phyloP scores from a whole-genome alignment of 2,113 vertebrate species.

The Stigmatopora argus region DNA sequence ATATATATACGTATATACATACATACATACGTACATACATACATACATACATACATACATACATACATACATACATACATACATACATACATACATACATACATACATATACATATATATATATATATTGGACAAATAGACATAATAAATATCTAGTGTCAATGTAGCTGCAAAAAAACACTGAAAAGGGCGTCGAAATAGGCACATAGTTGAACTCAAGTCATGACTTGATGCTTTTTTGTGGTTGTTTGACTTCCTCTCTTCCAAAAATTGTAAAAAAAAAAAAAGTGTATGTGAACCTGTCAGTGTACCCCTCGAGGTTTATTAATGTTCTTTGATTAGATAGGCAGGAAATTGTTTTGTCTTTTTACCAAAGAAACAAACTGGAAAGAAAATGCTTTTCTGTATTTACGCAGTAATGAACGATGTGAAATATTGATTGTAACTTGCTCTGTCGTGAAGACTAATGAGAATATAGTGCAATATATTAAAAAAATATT shows the following conservation, averaged over 20 bases:
- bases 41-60: no score
- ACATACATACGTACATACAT: no score
- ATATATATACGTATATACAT: no score
- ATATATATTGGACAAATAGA: no score
- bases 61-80: no score
- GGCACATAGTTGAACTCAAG: background rate
- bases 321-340: background rate
- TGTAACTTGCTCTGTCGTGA: background rate
- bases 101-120: no score
- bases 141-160: background rate
- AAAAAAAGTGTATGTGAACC: background rate
- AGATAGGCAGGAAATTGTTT: background rate
- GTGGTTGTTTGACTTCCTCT: background rate
- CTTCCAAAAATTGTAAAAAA: background rate
- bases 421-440: background rate
- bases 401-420: background rate
- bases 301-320: background rate
- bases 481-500: no score
- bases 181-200: background rate
- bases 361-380: background rate
- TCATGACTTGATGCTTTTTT: background rate
- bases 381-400: background rate
- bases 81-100: no score
- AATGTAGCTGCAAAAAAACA: background rate
- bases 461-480: background rate